A percentile compares a stretch with the other conserved stretches of the same genome.
Conservation (phyloP, 1,140 invertebrate species). For the Cotesia typhae region DNA sequence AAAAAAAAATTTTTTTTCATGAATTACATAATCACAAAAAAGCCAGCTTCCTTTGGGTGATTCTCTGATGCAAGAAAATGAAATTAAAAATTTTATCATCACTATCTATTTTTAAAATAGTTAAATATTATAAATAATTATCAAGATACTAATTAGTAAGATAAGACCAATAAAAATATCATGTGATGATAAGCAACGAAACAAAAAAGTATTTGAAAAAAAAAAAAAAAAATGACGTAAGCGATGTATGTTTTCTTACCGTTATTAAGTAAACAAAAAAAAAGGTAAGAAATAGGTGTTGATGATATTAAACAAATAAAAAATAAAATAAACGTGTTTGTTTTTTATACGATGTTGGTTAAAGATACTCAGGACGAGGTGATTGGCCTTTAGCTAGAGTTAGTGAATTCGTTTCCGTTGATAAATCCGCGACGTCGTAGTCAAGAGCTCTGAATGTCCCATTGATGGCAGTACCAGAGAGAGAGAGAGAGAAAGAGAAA, state of each 20-base stretch:
- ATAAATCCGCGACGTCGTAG: conserved; percentile 58
- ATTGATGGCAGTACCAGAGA: conserved; percentile 57
- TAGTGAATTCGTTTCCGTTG: conserved; percentile 54
- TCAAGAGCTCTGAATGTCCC: conserved; percentile 59
- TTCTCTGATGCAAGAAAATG: too few species aligned
- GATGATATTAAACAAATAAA: background rate
- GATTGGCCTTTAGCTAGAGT: conserved; percentile 14
- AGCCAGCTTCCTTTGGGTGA: background rate
- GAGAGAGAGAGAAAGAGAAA: conserved; percentile 44
- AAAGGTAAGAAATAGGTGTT: background rate
- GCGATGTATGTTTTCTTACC: background rate
- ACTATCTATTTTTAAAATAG: background rate
- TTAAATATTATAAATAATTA: conserved; percentile 1
- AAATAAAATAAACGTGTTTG: background rate
- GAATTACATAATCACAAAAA: background rate
- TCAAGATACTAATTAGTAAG: conserved; percentile 15
- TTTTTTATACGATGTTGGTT: conserved; percentile 1
- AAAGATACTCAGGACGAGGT: conserved; percentile 2
- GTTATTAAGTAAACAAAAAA: conserved; percentile 1
- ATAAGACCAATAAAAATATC: conserved; percentile 28
- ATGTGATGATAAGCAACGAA: background rate
- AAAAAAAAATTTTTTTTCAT: too few species aligned
- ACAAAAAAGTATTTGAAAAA: too few species aligned
- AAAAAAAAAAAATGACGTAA: background rate
- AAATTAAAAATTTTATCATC: too few species aligned